Percentiles rank a stretch among this genome's conserved stretches.
Evolutionary conservation across 2,888 invertebrate species (phyloP).

Genomic region (Nasonia oneida): DNA sequence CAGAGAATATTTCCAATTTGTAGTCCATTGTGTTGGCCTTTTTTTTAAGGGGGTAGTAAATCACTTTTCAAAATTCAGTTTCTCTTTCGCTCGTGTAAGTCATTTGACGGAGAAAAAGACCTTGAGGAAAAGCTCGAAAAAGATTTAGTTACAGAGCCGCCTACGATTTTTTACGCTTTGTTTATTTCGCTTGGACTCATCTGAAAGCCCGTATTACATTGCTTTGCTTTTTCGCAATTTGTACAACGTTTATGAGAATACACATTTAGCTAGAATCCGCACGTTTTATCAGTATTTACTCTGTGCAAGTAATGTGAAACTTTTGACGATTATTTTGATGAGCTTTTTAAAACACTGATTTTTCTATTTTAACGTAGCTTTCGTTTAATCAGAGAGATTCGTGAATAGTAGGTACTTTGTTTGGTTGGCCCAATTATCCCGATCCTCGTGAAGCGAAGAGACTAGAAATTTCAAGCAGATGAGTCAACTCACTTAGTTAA

Average conservation of each 20-base stretch:
- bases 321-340: background rate
- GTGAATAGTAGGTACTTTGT: too few relatives aligned
- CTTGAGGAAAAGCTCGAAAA: background rate
- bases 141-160: background rate
- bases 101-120: background rate
- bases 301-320: background rate
- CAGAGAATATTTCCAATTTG: constrained; percentile 53
- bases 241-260: too few relatives aligned
- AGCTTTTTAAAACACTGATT: background rate
- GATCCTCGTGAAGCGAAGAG: background rate
- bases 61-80: background rate
- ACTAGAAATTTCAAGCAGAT: constrained; percentile 5
- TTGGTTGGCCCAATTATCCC: background rate
- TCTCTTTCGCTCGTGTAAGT: background rate
- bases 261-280: too few relatives aligned
- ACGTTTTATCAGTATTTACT: background rate
- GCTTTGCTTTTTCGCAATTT: too few relatives aligned
- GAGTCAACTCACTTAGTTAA: background rate
- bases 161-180: background rate
- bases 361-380: background rate
- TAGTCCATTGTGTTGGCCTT: background rate
- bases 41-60: background rate
- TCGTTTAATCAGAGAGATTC: too few relatives aligned
- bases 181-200: background rate
- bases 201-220: too few relatives aligned